Conservation (phyloP, 1,140 invertebrate genomes). For the Atta colombica region DNA sequence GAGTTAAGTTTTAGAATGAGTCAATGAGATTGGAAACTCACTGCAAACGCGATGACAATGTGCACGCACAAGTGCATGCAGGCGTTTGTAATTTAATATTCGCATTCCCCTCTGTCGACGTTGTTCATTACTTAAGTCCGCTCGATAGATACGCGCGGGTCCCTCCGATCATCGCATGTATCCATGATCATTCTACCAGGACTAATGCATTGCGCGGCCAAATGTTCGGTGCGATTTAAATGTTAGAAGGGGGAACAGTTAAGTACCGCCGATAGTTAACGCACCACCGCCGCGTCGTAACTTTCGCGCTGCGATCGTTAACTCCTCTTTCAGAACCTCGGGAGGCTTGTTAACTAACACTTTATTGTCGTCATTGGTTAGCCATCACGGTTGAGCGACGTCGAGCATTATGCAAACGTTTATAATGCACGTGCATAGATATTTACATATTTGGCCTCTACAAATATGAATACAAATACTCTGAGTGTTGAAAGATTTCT, state of each 20-base stretch:
- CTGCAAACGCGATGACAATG: slow-evolving; percentile 31
- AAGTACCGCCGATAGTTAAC: slow-evolving; percentile 82
- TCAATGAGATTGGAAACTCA: neutral
- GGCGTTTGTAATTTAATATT: slow-evolving; percentile 81
- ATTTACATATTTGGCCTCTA: neutral
- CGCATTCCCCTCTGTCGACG: slow-evolving; percentile 65
- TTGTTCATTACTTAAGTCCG: slow-evolving; percentile 81
- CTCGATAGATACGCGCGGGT: slow-evolving; percentile 64
- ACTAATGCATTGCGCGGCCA: slow-evolving; percentile 84
- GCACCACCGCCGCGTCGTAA: slow-evolving; percentile 68
- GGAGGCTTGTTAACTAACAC: slow-evolving; percentile 79
- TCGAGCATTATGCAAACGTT: slow-evolving; percentile 9
- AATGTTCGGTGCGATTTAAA: slow-evolving; percentile 85
- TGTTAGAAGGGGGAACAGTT: slow-evolving; percentile 78
- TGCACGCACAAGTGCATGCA: slow-evolving; percentile 34
- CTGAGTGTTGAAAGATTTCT: too few species aligned
- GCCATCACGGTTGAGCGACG: neutral
- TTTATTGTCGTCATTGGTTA: slow-evolving; percentile 59
- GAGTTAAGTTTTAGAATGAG: neutral
- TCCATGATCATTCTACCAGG: slow-evolving; percentile 82
- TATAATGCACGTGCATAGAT: neutral
- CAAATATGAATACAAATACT: neutral
- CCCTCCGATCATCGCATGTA: slow-evolving; percentile 68
- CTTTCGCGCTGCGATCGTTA: slow-evolving; percentile 64
- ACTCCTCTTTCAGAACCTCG: slow-evolving; percentile 52